phyloP scores from a whole-genome alignment of 2,113 vertebrate genomes.

The Ictalurus punctatus region DNA sequence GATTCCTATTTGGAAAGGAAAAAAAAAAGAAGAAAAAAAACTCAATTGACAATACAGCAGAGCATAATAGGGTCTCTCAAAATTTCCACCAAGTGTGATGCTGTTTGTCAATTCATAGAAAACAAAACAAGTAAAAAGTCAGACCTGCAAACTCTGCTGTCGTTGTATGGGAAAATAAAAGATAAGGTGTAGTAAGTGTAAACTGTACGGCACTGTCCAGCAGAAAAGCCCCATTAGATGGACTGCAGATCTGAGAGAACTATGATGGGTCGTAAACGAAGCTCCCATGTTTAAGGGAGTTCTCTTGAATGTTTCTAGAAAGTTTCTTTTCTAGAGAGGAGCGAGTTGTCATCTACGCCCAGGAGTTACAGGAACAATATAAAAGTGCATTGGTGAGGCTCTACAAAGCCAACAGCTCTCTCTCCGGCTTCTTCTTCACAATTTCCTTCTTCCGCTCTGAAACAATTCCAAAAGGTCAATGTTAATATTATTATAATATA shows the following conservation, averaged over 20 bases:
- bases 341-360: not conserved
- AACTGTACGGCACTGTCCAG: not conserved
- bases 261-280: not conserved
- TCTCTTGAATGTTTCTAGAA: not conserved
- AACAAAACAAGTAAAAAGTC: not conserved
- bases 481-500: not conserved
- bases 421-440: constrained; percentile 64
- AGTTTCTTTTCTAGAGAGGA: not conserved
- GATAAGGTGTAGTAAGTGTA: not conserved
- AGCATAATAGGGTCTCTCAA: not conserved
- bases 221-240: not conserved
- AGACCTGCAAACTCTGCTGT: not conserved
- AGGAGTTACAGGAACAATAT: not conserved
- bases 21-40: too few species aligned
- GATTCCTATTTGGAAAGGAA: not conserved
- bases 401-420: constrained; percentile 70
- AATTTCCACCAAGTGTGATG: not conserved
- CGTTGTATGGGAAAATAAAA: not conserved
- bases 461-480: constrained; percentile 39
- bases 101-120: not conserved
- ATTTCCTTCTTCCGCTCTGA: constrained; percentile 67
- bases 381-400: not conserved
- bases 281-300: not conserved
- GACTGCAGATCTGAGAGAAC: not conserved
- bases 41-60: not conserved